A percentile compares a stretch with the other conserved stretches of the same genome.
phyloP scores from a whole-genome alignment of 1,140 invertebrate genomes.

The Drosophila sproati region DNA sequence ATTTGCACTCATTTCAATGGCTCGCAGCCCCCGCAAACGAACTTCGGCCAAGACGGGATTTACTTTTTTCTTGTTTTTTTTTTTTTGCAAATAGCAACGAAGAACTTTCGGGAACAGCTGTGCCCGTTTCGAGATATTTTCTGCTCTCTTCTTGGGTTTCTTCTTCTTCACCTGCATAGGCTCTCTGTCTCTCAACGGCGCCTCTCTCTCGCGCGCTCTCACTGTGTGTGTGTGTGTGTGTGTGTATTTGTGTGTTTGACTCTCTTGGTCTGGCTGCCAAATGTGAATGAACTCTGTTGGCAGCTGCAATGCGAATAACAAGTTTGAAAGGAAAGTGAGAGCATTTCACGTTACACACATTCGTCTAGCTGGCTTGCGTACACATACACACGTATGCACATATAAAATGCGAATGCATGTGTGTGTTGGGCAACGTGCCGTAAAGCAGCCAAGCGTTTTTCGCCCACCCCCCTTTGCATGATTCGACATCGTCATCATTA shows the following conservation, averaged over 20 bases:
- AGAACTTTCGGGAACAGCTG: constrained; percentile 77
- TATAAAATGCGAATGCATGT: background rate
- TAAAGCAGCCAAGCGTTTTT: constrained; percentile 20
- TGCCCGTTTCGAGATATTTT: constrained; percentile 52
- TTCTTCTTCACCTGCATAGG: constrained; percentile 37
- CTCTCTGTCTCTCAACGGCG: background rate
- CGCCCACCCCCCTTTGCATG: constrained; percentile 20
- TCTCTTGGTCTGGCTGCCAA: constrained; percentile 48
- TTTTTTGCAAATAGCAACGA: constrained; percentile 27
- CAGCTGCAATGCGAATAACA: constrained; percentile 78
- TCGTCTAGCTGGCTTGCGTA: constrained; percentile 29
- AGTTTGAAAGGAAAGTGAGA: constrained; percentile 84
- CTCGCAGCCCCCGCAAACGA: constrained; percentile 46
- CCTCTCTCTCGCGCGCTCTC: constrained; percentile 31
- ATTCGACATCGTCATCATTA: constrained; percentile 47
- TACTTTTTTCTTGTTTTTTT: background rate
- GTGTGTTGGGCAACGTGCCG: constrained; percentile 28
- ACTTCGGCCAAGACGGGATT: constrained; percentile 31
- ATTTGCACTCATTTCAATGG: constrained; percentile 77
- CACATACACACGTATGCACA: background rate
- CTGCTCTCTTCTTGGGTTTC: constrained; percentile 7
- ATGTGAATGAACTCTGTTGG: constrained; percentile 82
- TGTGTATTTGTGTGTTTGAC: background rate
- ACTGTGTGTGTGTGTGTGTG: background rate
- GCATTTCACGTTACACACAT: constrained; percentile 62